Evolutionary conservation across 2,797 vertebrate genomes (phyloP).

Genomic region (Meriones psammophilus): DNA sequence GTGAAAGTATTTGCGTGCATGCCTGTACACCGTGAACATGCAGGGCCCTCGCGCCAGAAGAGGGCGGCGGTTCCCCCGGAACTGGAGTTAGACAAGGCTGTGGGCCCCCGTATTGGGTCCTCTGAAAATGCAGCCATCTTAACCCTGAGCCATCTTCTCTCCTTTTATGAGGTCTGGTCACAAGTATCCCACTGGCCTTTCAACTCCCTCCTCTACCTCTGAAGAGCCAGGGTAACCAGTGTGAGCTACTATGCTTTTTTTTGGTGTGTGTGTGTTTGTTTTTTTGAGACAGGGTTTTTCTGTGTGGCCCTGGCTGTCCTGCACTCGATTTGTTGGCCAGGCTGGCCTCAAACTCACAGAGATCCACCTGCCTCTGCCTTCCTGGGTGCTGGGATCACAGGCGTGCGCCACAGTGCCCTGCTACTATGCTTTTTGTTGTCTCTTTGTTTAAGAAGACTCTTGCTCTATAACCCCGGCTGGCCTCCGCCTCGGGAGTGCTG

Average conservation of each 20-base stretch:
- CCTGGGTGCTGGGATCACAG: neutral
- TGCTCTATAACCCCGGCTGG: neutral
- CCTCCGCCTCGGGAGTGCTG: neutral
- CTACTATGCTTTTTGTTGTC: neutral
- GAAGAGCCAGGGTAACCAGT: neutral
- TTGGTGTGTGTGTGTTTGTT: no score
- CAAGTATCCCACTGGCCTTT: neutral
- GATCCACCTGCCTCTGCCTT: neutral
- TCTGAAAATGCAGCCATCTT: neutral
- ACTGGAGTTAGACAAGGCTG: neutral
- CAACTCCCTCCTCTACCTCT: neutral
- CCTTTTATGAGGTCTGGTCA: neutral
- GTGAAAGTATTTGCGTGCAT: neutral
- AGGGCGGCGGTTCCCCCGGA: neutral
- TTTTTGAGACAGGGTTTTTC: neutral
- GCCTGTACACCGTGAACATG: neutral
- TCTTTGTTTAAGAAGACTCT: neutral
- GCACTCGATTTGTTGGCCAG: no score
- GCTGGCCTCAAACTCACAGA: neutral
- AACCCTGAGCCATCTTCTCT: neutral
- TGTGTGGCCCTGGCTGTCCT: neutral
- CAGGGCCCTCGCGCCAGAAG: neutral
- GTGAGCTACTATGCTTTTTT: neutral
- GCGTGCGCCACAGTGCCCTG: no score
- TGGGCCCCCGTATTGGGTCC: neutral